Evolutionary conservation across 2,888 invertebrate genomes (phyloP).

Genomic region (Lepetodrilus schrolli): DNA sequence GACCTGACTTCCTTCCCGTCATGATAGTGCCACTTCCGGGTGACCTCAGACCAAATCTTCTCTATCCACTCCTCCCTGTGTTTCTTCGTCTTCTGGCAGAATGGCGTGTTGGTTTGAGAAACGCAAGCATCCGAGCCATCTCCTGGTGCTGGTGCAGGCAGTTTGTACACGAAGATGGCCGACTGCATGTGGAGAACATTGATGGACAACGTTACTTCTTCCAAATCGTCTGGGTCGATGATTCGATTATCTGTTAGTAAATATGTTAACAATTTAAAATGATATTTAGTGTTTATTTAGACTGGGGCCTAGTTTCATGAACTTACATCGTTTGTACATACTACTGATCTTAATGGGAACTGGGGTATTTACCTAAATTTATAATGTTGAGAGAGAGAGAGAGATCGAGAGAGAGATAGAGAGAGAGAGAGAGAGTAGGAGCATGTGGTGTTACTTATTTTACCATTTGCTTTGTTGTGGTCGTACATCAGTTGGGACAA

Average conservation of each 20-base stretch:
- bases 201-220: constrained; percentile 49
- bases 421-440: too few relatives aligned
- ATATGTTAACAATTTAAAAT: too few relatives aligned
- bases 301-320: too few relatives aligned
- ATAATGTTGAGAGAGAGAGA: too few relatives aligned
- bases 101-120: constrained; percentile 44
- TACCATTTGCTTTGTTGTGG: too few relatives aligned
- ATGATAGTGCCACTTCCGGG: constrained; percentile 46
- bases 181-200: constrained; percentile 50
- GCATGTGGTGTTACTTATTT: too few relatives aligned
- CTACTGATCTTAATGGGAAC: too few relatives aligned
- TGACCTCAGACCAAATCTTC: constrained; percentile 43
- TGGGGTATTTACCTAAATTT: too few relatives aligned
- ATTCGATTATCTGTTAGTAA: constrained; percentile 54
- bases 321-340: too few relatives aligned
- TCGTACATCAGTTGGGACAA: too few relatives aligned
- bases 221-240: constrained; percentile 54
- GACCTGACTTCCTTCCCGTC: constrained; percentile 38
- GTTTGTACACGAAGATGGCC: constrained; percentile 41
- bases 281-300: too few relatives aligned
- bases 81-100: constrained; percentile 44
- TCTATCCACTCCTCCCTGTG: constrained; percentile 41
- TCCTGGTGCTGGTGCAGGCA: constrained; percentile 39
- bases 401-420: too few relatives aligned
- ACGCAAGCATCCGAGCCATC: constrained; percentile 43